phyloP scores from a whole-genome alignment of 2,797 vertebrate species.

The Perodicticus potto region DNA sequence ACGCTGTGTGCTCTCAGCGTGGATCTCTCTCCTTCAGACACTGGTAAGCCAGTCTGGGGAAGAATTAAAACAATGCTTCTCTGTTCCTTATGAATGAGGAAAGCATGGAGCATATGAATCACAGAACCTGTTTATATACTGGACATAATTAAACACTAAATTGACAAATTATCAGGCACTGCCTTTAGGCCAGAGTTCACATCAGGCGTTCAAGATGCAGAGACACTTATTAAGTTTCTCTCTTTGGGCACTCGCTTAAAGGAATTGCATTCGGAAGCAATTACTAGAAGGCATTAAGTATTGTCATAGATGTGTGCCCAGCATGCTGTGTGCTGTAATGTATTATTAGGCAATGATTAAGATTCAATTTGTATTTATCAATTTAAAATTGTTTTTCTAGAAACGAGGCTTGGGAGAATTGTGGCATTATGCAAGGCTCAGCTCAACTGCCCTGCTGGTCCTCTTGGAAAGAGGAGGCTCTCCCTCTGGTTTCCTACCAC shows the following conservation, averaged over 20 bases:
- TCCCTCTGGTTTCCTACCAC: rapidly evolving
- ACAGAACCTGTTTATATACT: rapidly evolving
- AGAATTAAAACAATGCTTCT: neutral
- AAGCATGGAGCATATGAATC: neutral
- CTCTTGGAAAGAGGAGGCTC: neutral
- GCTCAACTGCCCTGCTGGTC: neutral
- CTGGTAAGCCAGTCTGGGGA: neutral
- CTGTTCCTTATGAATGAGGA: neutral
- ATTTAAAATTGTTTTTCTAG: neutral
- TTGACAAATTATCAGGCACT: too few relatives aligned
- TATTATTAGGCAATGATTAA: neutral
- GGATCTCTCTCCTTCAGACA: neutral
- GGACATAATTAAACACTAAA: neutral
- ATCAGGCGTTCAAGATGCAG: neutral
- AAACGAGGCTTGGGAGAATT: neutral
- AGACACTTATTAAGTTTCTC: neutral
- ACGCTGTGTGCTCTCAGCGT: rapidly evolving
- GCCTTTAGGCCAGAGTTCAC: rapidly evolving
- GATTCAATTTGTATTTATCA: neutral
- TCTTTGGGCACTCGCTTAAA: neutral
- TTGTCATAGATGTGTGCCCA: neutral
- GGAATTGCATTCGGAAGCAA: neutral
- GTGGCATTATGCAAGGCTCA: neutral
- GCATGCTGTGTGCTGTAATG: neutral
- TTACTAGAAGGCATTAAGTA: neutral